phyloP scores from a whole-genome alignment of 2,888 invertebrate species.

The Azorinus chamasolen region DNA sequence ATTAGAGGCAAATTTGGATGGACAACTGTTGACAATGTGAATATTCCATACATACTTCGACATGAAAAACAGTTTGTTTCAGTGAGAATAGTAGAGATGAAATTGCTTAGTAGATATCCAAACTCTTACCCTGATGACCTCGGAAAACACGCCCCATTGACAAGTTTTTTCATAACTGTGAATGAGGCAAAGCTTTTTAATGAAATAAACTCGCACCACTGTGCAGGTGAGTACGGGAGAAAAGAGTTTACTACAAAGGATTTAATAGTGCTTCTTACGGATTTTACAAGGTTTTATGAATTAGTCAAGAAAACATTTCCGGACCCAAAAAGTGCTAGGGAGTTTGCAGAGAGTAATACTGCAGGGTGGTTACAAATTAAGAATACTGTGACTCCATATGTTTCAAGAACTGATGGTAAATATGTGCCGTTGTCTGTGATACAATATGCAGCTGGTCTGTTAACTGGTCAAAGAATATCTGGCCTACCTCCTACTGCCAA shows the following conservation, averaged over 20 bases:
- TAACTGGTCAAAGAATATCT: conserved; percentile 69
- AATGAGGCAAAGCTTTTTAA: conserved; percentile 95
- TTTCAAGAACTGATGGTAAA: conserved; percentile 91
- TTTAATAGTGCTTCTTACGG: conserved; percentile 94
- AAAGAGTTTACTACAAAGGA: conserved; percentile 96
- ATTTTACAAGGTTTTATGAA: conserved; percentile 95
- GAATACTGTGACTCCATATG: conserved; percentile 97
- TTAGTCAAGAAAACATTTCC: conserved; percentile 89
- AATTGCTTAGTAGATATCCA: conserved; percentile 88
- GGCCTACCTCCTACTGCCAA: conserved; percentile 73
- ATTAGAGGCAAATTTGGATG: conserved; percentile 92
- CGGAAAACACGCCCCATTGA: conserved; percentile 94
- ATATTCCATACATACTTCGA: conserved; percentile 94
- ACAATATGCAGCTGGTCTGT: conserved; percentile 82
- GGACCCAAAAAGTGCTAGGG: conserved; percentile 56
- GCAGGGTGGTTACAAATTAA: conserved; percentile 88
- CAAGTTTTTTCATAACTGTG: conserved; percentile 97
- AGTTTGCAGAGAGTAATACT: conserved; percentile 24
- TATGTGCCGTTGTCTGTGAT: conserved; percentile 92
- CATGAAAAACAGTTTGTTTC: conserved; percentile 94
- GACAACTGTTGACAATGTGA: conserved; percentile 92
- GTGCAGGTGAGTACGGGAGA: conserved; percentile 95
- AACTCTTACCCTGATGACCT: conserved; percentile 91
- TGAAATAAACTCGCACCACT: conserved; percentile 97
- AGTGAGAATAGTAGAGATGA: conserved; percentile 97